Conservation (phyloP, 2,888 invertebrate species). For the Sinelater perroti region DNA sequence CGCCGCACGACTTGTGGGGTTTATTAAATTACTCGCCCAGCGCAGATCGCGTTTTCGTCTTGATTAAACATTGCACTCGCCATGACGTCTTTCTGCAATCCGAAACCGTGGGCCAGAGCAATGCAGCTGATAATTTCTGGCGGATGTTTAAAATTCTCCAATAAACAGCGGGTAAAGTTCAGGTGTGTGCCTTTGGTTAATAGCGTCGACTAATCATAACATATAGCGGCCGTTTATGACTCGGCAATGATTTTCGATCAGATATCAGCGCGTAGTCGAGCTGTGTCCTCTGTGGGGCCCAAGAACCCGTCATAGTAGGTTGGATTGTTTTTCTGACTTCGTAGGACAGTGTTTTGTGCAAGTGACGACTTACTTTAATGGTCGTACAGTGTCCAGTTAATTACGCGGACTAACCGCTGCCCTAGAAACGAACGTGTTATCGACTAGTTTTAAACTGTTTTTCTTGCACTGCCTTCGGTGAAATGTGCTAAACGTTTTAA, state of each 20-base stretch:
- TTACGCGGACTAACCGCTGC: slow-evolving; percentile 27
- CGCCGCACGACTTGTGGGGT: neutral
- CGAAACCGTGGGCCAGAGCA: no score
- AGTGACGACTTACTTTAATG: slow-evolving; percentile 5
- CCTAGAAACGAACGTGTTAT: slow-evolving; percentile 30
- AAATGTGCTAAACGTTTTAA: slow-evolving; percentile 31
- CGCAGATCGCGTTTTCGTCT: neutral
- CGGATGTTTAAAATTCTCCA: no score
- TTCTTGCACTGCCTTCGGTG: slow-evolving; percentile 27
- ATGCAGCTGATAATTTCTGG: neutral
- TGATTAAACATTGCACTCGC: neutral
- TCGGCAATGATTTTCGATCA: no score
- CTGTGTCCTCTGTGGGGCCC: slow-evolving; percentile 12
- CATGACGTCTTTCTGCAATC: no score
- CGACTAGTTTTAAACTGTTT: slow-evolving; percentile 32
- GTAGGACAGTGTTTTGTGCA: no score
- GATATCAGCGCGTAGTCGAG: no score
- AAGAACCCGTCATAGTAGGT: no score
- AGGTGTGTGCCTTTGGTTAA: no score
- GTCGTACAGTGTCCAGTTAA: slow-evolving; percentile 18
- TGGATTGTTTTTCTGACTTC: no score
- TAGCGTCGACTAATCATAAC: no score
- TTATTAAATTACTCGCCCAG: slow-evolving; percentile 1
- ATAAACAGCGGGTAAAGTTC: no score
- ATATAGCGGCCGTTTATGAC: no score